phyloP scores from a whole-genome alignment of 30 jellyfish, hydroid and myxozoan genomes.

The Cassiopea andromeda region DNA sequence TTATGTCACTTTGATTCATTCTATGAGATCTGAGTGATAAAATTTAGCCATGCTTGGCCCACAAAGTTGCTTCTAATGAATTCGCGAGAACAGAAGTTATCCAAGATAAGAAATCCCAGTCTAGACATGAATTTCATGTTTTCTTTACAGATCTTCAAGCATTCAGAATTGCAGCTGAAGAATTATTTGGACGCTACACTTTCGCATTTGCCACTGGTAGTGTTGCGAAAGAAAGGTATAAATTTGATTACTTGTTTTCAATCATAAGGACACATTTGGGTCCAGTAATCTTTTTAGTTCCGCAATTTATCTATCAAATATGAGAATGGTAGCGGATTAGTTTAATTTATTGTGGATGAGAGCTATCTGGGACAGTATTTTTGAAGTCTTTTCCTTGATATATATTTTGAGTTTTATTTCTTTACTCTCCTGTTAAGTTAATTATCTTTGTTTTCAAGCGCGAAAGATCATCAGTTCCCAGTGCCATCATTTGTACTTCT shows the following conservation, averaged over 20 bases:
- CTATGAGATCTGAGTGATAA: no score
- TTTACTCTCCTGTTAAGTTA: background rate
- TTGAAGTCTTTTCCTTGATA: background rate
- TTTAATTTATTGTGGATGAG: no score
- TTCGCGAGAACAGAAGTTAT: no score
- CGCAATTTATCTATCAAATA: no score
- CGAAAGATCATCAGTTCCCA: slow-evolving; percentile 3
- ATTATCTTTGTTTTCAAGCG: slow-evolving; percentile 19
- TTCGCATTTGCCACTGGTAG: slow-evolving; percentile 57
- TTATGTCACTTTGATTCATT: no score
- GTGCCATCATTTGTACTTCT: slow-evolving; percentile 45
- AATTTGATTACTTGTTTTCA: background rate
- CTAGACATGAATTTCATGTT: background rate
- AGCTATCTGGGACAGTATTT: no score
- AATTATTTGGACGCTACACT: slow-evolving; percentile 45
- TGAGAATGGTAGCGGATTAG: no score
- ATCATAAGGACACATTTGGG: background rate
- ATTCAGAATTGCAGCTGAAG: slow-evolving; percentile 25
- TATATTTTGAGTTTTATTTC: background rate
- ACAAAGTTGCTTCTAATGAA: no score
- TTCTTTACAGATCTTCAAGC: slow-evolving; percentile 11
- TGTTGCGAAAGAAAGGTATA: slow-evolving; percentile 54
- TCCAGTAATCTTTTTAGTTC: background rate
- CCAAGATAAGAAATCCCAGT: background rate
- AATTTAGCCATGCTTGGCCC: no score